phyloP scores from a whole-genome alignment of 2,888 invertebrate genomes.

The Incurvaria masculella region DNA sequence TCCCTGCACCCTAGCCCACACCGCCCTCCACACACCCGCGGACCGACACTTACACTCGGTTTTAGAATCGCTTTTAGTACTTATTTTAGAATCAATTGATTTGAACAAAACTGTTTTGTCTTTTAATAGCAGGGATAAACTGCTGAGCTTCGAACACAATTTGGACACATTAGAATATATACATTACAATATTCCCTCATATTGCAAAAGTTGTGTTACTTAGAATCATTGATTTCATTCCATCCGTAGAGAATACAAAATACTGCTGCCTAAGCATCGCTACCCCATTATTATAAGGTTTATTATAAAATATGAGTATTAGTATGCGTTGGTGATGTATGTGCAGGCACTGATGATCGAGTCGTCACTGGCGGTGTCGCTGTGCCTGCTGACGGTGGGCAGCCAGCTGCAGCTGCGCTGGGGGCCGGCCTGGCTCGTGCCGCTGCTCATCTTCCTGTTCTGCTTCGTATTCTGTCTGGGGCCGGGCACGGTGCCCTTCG shows the following conservation, averaged over 20 bases:
- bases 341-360: conserved; percentile 34
- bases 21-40: too few relatives aligned
- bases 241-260: background rate
- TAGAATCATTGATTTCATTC: background rate
- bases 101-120: background rate
- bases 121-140: background rate
- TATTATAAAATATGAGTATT: background rate
- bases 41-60: too few relatives aligned
- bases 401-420: conserved; percentile 28
- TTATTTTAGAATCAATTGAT: background rate
- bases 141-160: too few relatives aligned
- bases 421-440: conserved; percentile 36
- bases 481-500: conserved; percentile 35
- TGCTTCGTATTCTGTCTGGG: conserved; percentile 41
- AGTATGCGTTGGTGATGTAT: background rate
- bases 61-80: background rate
- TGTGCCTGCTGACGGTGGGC: conserved; percentile 30
- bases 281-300: background rate
- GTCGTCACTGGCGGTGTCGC: conserved; percentile 28
- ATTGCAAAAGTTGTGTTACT: background rate
- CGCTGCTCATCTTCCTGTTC: conserved; percentile 34
- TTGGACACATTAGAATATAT: background rate
- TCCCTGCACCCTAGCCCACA: too few relatives aligned
- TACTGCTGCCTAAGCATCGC: background rate
- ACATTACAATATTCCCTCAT: background rate